Percentiles rank a stretch among this genome's conserved stretches.
Conservation (phyloP, 2,113 vertebrate species). For the Tenebrosternarchus preto region DNA sequence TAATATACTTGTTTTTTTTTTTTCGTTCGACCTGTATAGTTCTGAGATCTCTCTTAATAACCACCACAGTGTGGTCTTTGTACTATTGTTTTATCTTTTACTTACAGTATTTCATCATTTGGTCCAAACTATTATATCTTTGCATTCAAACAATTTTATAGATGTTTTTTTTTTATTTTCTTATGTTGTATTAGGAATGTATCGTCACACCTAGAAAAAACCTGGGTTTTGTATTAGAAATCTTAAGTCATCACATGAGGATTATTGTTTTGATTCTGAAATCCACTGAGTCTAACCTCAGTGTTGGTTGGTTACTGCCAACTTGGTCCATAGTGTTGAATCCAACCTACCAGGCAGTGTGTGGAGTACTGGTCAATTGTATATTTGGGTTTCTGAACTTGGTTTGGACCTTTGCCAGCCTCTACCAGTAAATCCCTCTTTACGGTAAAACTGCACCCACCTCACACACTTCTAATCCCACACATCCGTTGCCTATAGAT, state of each 20-base stretch:
- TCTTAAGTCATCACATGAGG: not conserved
- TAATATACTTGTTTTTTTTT: too few species aligned
- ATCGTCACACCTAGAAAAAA: not conserved
- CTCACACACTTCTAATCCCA: not conserved
- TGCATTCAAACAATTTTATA: not conserved
- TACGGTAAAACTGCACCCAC: conserved; percentile 25
- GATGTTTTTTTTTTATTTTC: not conserved
- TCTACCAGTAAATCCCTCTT: conserved; percentile 36
- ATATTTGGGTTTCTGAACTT: not conserved
- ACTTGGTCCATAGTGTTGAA: not conserved
- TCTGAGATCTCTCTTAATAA: too few species aligned
- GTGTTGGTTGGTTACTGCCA: not conserved
- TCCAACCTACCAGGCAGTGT: not conserved
- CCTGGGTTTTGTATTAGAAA: not conserved
- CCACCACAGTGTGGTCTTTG: too few species aligned
- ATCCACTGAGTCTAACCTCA: not conserved
- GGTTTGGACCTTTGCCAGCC: conserved; percentile 23
- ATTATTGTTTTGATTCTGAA: not conserved
- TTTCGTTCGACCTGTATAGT: too few species aligned
- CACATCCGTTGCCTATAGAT: not conserved
- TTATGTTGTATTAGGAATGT: not conserved
- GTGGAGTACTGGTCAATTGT: not conserved
- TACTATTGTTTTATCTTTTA: too few species aligned
- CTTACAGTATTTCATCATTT: too few species aligned
- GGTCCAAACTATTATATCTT: not conserved